These are phyloP conservation scores for Petrocephalus zakoni DNA, from an alignment of 2,113 vertebrate genomes.

Conservation along the genomic window DNA sequence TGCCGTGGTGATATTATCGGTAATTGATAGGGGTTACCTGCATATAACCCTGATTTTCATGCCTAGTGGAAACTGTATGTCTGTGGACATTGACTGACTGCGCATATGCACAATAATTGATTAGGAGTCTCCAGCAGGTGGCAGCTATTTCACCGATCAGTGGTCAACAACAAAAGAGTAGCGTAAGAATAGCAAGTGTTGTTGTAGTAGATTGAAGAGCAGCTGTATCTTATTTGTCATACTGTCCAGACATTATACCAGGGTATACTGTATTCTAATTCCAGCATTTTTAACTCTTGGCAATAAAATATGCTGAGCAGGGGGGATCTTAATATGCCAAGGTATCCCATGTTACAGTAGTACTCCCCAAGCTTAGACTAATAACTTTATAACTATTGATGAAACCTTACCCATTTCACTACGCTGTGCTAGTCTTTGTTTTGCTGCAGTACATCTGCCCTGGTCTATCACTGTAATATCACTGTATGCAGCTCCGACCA, in stretches of 20 bases:
- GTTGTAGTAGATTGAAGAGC: not conserved
- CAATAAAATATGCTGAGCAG: too few species aligned
- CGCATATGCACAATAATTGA: too few species aligned
- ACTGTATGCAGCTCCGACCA: not conserved
- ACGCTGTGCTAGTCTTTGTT: not conserved
- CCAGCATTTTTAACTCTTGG: too few species aligned
- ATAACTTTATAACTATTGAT: not conserved
- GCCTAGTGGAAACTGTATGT: too few species aligned
- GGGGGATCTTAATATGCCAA: not conserved
- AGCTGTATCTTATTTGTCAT: not conserved
- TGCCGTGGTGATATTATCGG: not conserved
- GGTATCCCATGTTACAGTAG: not conserved
- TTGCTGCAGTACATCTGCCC: not conserved
- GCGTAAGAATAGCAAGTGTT: not conserved
- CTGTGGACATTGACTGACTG: too few species aligned
- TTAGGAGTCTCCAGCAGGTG: too few species aligned
- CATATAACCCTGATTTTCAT: too few species aligned
- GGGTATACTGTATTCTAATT: not conserved
- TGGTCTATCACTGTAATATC: not conserved
- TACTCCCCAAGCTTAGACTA: not conserved
- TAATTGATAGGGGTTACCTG: too few species aligned
- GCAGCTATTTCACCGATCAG: not conserved
- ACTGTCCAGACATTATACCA: not conserved
- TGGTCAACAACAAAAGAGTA: not conserved
- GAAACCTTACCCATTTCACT: not conserved